Evolutionary conservation across 1,140 invertebrate species (phyloP), one percentile per base, ranked within the genome.

Genomic region (Drosophila pruinosa): DNA sequence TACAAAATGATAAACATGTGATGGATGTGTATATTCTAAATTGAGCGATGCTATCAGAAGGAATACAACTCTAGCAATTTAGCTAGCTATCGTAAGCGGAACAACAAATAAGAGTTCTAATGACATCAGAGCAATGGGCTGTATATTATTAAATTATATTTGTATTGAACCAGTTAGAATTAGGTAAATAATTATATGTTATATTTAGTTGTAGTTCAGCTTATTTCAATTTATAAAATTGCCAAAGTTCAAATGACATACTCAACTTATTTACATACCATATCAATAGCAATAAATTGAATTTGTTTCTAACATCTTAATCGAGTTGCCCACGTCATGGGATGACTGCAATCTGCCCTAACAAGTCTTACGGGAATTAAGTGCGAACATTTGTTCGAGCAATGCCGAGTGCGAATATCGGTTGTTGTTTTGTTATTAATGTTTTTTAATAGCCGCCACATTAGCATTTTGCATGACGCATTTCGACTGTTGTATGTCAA

Each of bases 401-500:
- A 26, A 24, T n/a, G n/a, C n/a, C 6, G 12, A 14, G 19, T 45
- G 41, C 41, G 10, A 45, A 45, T 45, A 24, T 12, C 21, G n/a
- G 15, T 34, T 38, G 17, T 24, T 62, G 28, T 62, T 56, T 58
- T 43, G 26, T 24, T 22, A 41, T 72, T 53, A 17, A 56, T 71
- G 50, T 26, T 39, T 22, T n/a, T 34, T 17, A 50, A 50, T 58
- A 15, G 26, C 24, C 17, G 26, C 24, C 17, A 47, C 41, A 45
- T 31, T 52, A 62, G 15, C 59, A 50, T 41, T 22, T 41, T 22
- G 31, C 6, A 15, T 43, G 31, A 17, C 39, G 39, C 24, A 26
- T 67, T 59, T 75, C 74, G 57, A 54, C 78, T 72, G 61, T 59
- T 79, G 58, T 68, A 64, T 64, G 80, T 50, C 62, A 82, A 56